Percentiles rank a stretch among this genome's conserved stretches.
These are phyloP conservation scores for Uropetala carovei DNA, from an alignment of 2,888 invertebrate species.

Conservation along the genomic window DNA sequence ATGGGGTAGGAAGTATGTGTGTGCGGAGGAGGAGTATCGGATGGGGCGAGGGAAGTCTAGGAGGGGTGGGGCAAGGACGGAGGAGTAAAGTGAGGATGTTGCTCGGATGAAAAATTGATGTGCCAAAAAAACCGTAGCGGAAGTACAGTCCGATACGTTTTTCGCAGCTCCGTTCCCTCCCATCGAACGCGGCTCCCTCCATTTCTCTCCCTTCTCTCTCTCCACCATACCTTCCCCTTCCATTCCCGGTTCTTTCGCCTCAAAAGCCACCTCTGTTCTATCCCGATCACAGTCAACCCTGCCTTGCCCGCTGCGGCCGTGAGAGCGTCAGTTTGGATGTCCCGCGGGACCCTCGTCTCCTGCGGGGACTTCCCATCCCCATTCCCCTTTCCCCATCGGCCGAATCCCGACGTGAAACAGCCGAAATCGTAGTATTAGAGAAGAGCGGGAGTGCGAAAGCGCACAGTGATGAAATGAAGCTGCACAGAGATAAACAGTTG, in stretches of 20 bases:
- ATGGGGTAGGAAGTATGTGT: too few species aligned
- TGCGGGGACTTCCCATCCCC: too few species aligned
- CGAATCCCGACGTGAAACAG: background rate
- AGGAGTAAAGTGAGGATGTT: background rate
- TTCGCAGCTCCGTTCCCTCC: background rate
- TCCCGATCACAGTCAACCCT: background rate
- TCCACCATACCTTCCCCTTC: too few species aligned
- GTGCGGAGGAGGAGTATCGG: background rate
- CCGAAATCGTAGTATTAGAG: background rate
- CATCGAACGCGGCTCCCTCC: background rate
- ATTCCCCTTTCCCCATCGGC: background rate
- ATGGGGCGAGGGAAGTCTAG: background rate
- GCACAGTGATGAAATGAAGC: constrained; percentile 19
- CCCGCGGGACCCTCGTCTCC: background rate
- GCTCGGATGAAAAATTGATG: constrained; percentile 1
- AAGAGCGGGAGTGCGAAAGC: background rate
- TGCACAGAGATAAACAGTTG: background rate
- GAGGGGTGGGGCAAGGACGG: background rate
- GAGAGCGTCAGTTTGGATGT: background rate
- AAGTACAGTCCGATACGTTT: background rate
- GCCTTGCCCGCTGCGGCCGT: background rate
- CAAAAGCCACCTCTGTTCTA: background rate
- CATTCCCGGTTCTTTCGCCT: background rate
- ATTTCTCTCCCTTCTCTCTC: too few species aligned
- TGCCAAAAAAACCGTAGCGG: background rate